Conservation (phyloP, 2,888 invertebrate genomes). For the Meiosimyza platycephala region DNA sequence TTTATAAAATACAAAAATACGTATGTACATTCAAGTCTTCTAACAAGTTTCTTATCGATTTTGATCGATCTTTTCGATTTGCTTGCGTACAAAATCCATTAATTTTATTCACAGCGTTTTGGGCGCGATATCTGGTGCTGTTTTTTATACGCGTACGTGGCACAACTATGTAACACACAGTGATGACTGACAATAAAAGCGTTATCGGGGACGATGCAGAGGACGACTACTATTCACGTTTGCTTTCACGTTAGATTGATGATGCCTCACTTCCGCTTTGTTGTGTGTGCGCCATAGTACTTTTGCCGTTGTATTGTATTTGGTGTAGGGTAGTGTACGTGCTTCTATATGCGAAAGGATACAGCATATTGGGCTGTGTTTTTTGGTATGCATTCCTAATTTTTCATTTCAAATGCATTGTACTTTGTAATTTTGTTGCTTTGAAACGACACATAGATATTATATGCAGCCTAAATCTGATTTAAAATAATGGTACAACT, state of each 20-base stretch:
- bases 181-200: too few species aligned
- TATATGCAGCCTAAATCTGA: too few species aligned
- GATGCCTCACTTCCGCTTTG: conserved; percentile 8
- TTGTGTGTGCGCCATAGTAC: not conserved
- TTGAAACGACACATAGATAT: not conserved
- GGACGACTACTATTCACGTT: not conserved
- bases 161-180: too few species aligned
- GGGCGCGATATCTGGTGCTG: not conserved
- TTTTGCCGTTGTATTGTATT: too few species aligned
- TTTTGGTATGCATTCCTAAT: not conserved
- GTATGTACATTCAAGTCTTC: not conserved
- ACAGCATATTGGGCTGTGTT: not conserved
- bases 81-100: conserved; percentile 29
- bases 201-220: not conserved
- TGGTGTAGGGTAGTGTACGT: not conserved
- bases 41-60: conserved; percentile 32
- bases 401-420: conserved; percentile 12
- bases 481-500: too few species aligned
- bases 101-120: conserved; percentile 29
- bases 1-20: too few species aligned
- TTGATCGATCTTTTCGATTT: conserved; percentile 32
- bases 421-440: conserved; percentile 8
- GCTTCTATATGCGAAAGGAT: too few species aligned
- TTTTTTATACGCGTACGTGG: too few species aligned
- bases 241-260: conserved; percentile 24